Evolutionary conservation across 2,888 invertebrate genomes (phyloP).

Genomic region (Matsumyia berberina): DNA sequence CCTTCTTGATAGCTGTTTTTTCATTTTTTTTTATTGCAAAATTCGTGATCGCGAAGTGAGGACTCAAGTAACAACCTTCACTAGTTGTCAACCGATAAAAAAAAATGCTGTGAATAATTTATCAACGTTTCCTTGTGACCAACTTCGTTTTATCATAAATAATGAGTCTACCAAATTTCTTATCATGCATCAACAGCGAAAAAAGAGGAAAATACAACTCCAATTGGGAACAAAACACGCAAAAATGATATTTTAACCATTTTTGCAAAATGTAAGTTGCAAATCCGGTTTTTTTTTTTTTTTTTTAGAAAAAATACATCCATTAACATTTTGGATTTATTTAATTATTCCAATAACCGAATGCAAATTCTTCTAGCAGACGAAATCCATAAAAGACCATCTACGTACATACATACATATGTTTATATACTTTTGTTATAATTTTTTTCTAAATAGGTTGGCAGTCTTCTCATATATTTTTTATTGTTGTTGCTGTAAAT

Average conservation of each 20-base stretch:
- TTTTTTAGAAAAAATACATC: constrained; percentile 32
- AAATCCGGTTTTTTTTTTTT: constrained; percentile 41
- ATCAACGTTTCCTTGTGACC: constrained; percentile 5
- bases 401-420: constrained; percentile 3
- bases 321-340: constrained; percentile 58
- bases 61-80: no score
- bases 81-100: neutral
- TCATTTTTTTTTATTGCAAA: no score
- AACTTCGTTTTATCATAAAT: constrained; percentile 4
- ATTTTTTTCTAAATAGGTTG: neutral
- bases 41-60: no score
- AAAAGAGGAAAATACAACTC: constrained; percentile 38
- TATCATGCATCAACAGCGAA: constrained; percentile 7
- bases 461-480: no score
- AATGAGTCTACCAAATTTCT: neutral
- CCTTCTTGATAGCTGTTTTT: no score
- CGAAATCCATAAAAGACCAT: constrained; percentile 41
- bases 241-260: neutral
- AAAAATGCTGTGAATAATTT: neutral
- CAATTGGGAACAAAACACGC: no score
- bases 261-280: constrained; percentile 59
- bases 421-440: constrained; percentile 12
- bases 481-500: constrained; percentile 22
- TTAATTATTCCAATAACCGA: constrained; percentile 49
- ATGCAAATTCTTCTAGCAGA: constrained; percentile 51